Evolutionary conservation across 2,888 invertebrate species (phyloP).

Genomic region (Folsomia candida): DNA sequence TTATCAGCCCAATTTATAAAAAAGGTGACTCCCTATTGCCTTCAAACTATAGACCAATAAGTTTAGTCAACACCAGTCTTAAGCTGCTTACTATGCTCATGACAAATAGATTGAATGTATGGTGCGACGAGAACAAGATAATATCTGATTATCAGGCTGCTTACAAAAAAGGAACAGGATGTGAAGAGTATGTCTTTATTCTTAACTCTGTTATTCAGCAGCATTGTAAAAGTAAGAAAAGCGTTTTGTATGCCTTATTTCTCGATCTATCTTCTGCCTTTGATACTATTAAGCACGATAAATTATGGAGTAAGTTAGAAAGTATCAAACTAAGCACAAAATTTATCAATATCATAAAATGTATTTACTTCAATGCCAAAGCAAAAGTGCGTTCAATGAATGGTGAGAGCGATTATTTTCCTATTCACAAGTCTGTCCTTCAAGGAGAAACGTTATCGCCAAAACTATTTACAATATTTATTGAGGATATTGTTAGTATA

Average conservation of each 20-base stretch:
- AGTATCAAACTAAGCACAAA: conserved; percentile 35
- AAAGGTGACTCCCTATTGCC: conserved; percentile 39
- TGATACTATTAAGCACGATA: conserved; percentile 38
- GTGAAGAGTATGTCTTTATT: conserved; percentile 48
- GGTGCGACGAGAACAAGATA: conserved; percentile 40
- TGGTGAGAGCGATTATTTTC: conserved; percentile 8
- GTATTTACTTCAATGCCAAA: conserved; percentile 14
- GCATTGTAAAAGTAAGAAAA: conserved; percentile 23
- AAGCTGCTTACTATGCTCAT: conserved; percentile 46
- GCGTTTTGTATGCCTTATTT: conserved; percentile 43
- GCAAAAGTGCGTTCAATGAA: not conserved
- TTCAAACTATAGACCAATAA: conserved; percentile 41
- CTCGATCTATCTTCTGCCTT: conserved; percentile 46
- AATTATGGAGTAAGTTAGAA: conserved; percentile 39
- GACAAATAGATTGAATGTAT: conserved; percentile 29
- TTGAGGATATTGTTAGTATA: conserved; percentile 21
- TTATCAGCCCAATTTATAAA: conserved; percentile 40
- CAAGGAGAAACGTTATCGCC: conserved; percentile 31
- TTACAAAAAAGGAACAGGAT: conserved; percentile 40
- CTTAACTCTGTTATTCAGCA: conserved; percentile 30
- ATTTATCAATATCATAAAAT: conserved; percentile 31
- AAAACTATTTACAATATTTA: conserved; percentile 27
- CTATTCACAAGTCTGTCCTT: conserved; percentile 16
- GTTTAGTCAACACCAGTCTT: conserved; percentile 33
- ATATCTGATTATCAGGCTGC: conserved; percentile 49